Evolutionary conservation across 2,797 vertebrate species (phyloP).

Genomic region (Carcharodon carcharias): DNA sequence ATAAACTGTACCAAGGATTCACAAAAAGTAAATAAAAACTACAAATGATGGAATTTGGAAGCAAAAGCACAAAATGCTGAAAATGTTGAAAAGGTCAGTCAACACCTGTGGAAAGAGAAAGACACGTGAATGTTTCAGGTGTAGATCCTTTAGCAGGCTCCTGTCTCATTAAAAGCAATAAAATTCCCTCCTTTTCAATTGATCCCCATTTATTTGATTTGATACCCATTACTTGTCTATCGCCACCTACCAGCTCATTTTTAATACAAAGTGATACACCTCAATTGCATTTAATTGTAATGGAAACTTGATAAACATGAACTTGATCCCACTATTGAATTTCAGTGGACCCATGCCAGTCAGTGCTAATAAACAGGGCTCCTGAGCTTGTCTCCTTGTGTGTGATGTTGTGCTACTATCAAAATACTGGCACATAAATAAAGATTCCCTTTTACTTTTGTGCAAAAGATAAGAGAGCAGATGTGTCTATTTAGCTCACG

Average conservation of each 20-base stretch:
- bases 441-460: not conserved
- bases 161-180: not conserved
- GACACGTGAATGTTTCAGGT: not conserved
- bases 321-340: constrained; percentile 11
- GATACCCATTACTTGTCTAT: not conserved
- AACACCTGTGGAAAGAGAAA: no score
- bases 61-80: not conserved
- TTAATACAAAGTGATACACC: not conserved
- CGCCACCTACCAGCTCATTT: not conserved
- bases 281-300: not conserved
- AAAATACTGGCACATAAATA: not conserved
- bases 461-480: not conserved
- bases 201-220: not conserved
- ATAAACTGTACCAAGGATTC: not conserved
- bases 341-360: not conserved
- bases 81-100: not conserved
- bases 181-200: not conserved
- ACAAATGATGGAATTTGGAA: not conserved
- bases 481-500: no score
- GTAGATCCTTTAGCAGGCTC: not conserved
- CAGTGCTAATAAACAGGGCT: not conserved
- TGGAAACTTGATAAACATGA: constrained; percentile 18
- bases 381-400: not conserved
- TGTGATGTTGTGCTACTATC: not conserved
- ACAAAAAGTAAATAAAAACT: not conserved